These are phyloP conservation scores for Hyperopisus bebe DNA, from an alignment of 2,113 vertebrate species.

Conservation along the genomic window DNA sequence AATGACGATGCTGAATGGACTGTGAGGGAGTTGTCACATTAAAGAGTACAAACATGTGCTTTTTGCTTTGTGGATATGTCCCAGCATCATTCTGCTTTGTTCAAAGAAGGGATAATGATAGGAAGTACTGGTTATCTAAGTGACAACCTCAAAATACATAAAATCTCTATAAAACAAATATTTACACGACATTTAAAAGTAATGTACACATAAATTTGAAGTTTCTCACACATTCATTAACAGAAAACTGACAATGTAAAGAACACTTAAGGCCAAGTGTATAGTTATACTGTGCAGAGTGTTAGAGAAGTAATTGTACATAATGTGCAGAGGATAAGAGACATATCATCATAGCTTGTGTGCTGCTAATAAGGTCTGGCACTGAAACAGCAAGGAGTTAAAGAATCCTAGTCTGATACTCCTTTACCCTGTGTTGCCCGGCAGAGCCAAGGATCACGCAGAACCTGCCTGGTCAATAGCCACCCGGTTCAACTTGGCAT, in stretches of 20 bases:
- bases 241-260: background rate
- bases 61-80: background rate
- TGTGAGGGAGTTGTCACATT: background rate
- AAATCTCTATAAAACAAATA: background rate
- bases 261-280: slow-evolving; percentile 1
- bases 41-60: background rate
- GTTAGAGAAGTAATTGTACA: background rate
- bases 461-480: slow-evolving; percentile 2
- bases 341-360: background rate
- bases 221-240: background rate
- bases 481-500: background rate
- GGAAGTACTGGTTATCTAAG: background rate
- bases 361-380: background rate
- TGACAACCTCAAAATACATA: background rate
- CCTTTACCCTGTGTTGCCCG: background rate
- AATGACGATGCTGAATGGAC: background rate
- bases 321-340: background rate
- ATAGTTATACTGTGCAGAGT: background rate
- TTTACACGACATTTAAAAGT: background rate
- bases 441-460: background rate
- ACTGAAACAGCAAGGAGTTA: background rate
- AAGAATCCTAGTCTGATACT: background rate
- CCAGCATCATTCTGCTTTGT: background rate
- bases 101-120: background rate
- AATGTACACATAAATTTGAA: background rate